phyloP scores from a whole-genome alignment of 2,797 vertebrate genomes.

The Nyctibius grandis region DNA sequence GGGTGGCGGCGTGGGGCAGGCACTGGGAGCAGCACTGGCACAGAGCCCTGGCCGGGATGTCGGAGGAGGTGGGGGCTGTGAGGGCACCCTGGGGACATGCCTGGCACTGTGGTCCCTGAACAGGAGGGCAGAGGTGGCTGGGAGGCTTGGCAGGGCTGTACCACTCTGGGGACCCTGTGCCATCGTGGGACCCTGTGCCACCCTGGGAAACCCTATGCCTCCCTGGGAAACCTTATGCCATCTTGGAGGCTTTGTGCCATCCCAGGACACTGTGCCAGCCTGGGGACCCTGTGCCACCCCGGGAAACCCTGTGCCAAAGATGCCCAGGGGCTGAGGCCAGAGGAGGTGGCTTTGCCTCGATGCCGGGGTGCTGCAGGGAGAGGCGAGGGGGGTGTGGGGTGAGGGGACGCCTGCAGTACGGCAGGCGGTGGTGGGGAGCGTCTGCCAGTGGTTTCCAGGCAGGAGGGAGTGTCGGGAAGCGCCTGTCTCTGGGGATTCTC shows the following conservation, averaged over 20 bases:
- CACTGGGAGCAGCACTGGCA: background rate
- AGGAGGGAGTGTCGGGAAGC: background rate
- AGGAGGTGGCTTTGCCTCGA: background rate
- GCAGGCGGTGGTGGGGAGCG: background rate
- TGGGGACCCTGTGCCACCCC: background rate
- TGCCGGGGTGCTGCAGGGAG: fast-evolving
- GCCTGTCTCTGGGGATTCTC: background rate
- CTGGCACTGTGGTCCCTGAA: background rate
- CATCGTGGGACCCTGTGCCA: background rate
- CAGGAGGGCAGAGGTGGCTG: fast-evolving
- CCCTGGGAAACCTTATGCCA: too few relatives aligned
- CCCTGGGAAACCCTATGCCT: background rate
- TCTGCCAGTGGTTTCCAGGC: background rate
- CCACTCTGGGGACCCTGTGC: background rate
- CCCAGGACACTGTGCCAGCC: too few relatives aligned
- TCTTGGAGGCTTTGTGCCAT: background rate
- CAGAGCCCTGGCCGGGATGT: fast-evolving
- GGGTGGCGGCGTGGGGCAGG: background rate
- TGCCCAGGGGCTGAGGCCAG: background rate
- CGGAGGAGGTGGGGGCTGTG: background rate
- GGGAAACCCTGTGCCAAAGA: background rate
- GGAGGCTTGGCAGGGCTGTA: background rate
- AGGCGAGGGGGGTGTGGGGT: fast-evolving
- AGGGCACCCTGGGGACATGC: background rate
- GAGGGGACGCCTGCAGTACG: fast-evolving